A percentile compares a stretch with the other conserved stretches of the same genome.
phyloP scores from a whole-genome alignment of 2,113 vertebrate species.

The Odontophorus gujanensis region DNA sequence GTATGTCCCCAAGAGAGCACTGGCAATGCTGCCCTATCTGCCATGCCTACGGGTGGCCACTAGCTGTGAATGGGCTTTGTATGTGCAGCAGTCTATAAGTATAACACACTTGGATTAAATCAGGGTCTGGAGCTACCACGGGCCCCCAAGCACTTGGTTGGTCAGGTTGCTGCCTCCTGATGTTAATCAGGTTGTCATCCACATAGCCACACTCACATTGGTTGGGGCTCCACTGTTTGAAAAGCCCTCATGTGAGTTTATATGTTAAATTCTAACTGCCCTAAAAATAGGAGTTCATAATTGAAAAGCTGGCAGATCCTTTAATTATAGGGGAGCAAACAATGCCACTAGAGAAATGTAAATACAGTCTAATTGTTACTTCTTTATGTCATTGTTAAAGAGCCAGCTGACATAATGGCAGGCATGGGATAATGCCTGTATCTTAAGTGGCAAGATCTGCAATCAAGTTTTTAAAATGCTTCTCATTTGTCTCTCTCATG shows the following conservation, averaged over 20 bases:
- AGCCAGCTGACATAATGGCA: conserved; percentile 9
- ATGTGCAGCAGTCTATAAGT: accelerated
- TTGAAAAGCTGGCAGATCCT: not conserved
- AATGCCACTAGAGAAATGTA: conserved; percentile 8
- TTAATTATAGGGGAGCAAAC: conserved; percentile 46
- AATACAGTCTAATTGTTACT: conserved; percentile 35
- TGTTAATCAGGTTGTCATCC: not conserved
- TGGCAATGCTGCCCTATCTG: accelerated
- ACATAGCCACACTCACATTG: not conserved
- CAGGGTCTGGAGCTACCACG: accelerated
- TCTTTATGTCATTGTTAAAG: conserved; percentile 22
- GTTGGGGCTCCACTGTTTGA: not conserved
- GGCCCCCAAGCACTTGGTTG: accelerated
- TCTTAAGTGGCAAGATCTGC: not conserved
- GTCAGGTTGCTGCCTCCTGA: accelerated
- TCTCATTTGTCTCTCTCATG: not conserved
- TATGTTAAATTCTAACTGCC: not conserved
- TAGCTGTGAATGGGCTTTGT: accelerated
- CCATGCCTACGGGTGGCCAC: accelerated
- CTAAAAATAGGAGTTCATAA: conserved; percentile 16
- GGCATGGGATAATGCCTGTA: not conserved
- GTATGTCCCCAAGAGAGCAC: accelerated
- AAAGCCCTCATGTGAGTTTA: not conserved
- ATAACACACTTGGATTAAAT: no score
- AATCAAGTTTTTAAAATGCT: not conserved